phyloP scores from a whole-genome alignment of 2,113 vertebrate genomes.

The Sigmodon hispidus region DNA sequence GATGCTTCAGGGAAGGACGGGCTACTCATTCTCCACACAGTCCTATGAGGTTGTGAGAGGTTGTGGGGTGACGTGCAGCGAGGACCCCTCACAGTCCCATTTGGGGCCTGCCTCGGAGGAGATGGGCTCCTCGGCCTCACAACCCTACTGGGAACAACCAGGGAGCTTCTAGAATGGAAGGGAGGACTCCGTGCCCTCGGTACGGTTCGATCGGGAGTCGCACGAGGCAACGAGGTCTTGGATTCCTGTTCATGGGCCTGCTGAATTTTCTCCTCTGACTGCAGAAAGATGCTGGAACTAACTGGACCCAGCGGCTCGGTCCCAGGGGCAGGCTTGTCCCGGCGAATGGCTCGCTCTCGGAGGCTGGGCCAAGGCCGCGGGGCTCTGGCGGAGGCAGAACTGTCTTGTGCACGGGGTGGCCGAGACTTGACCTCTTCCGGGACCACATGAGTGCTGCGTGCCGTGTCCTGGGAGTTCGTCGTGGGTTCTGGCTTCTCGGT shows the following conservation, averaged over 20 bases:
- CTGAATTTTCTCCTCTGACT: slow-evolving; percentile 64
- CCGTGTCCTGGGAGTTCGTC: background rate
- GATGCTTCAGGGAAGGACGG: slow-evolving; percentile 26
- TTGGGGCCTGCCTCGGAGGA: slow-evolving; percentile 26
- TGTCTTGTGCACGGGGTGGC: background rate
- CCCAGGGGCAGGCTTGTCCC: slow-evolving; percentile 60
- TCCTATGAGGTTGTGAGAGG: background rate
- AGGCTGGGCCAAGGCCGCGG: slow-evolving; percentile 86
- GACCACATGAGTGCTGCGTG: background rate
- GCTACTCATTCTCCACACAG: background rate
- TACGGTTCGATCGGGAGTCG: background rate
- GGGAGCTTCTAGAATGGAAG: background rate
- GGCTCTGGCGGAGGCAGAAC: slow-evolving; percentile 66
- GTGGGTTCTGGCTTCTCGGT: background rate
- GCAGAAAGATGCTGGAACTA: slow-evolving; percentile 79
- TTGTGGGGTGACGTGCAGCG: slow-evolving; percentile 9
- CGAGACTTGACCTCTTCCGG: slow-evolving; percentile 40
- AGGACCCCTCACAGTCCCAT: background rate
- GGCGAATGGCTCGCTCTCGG: slow-evolving; percentile 84
- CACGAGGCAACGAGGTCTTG: background rate
- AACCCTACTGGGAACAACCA: background rate
- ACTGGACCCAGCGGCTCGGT: slow-evolving; percentile 76
- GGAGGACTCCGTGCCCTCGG: background rate
- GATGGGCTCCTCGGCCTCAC: slow-evolving; percentile 35
- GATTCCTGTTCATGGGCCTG: slow-evolving; percentile 14